Percentiles rank a stretch among this genome's conserved stretches.
phyloP scores from a whole-genome alignment of 2,888 invertebrate species.

The Marasmarcha lunaedactyla region DNA sequence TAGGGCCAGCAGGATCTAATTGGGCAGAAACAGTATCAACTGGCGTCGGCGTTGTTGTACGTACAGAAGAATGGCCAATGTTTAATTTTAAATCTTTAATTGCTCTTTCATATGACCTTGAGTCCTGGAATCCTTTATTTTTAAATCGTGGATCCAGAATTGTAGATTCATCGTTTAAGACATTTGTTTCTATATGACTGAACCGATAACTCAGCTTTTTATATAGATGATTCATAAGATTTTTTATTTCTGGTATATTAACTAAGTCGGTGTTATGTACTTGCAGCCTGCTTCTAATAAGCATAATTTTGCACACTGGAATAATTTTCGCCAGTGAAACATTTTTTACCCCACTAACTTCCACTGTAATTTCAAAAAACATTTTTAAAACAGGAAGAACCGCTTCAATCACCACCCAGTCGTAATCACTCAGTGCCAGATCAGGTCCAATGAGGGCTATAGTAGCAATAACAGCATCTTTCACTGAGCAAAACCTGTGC shows the following conservation, averaged over 20 bases:
- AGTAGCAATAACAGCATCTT: background rate
- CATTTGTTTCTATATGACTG: conserved; percentile 6
- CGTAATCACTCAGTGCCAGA: background rate
- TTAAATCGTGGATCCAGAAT: conserved; percentile 12
- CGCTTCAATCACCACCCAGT: background rate
- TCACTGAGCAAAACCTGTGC: background rate
- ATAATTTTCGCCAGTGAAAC: conserved; percentile 2
- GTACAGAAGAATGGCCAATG: too few relatives aligned
- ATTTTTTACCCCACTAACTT: conserved; percentile 10
- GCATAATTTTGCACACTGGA: too few relatives aligned
- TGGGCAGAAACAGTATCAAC: background rate
- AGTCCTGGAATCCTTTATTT: conserved; percentile 4
- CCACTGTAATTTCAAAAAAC: conserved; percentile 7
- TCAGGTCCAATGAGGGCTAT: background rate
- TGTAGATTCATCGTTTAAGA: conserved; percentile 7
- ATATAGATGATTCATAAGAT: too few relatives aligned
- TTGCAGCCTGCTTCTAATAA: too few relatives aligned
- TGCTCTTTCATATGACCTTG: background rate
- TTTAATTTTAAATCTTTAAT: background rate
- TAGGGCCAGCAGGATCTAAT: background rate
- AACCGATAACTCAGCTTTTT: conserved; percentile 3
- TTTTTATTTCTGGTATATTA: too few relatives aligned
- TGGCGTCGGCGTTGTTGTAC: conserved; percentile 1
- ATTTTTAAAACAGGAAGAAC: background rate
- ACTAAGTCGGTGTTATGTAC: too few relatives aligned